A percentile compares a stretch with the other conserved stretches of the same genome.
These are phyloP conservation scores for Glomeris marginata DNA, from an alignment of 2,888 invertebrate species.

Conservation along the genomic window DNA sequence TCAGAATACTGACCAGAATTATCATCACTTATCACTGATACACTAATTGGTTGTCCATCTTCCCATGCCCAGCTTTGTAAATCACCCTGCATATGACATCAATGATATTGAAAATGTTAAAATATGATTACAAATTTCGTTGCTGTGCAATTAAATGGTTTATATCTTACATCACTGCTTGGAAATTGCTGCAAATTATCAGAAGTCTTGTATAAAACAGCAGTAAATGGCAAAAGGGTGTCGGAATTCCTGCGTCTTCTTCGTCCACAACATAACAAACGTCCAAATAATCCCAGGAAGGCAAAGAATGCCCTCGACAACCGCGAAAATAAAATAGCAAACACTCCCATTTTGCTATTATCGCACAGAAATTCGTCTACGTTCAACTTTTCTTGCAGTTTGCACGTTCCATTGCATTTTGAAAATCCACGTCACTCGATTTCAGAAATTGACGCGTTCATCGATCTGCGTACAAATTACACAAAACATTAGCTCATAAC, in stretches of 20 bases:
- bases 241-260: conserved; percentile 9
- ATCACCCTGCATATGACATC: conserved; percentile 1
- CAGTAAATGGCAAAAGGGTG: conserved; percentile 9
- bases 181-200: conserved; percentile 3
- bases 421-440: too few species aligned
- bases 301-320: conserved; percentile 3
- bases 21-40: conserved; percentile 4
- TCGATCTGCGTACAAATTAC: too few species aligned
- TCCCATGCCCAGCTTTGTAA: conserved; percentile 4
- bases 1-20: conserved; percentile 3
- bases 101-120: too few species aligned
- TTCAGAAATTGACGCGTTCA: too few species aligned
- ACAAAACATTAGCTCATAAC: too few species aligned
- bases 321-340: too few species aligned
- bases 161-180: conserved; percentile 3
- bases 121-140: neutral
- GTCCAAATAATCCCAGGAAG: conserved; percentile 1
- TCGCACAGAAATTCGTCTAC: too few species aligned
- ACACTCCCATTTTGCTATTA: too few species aligned
- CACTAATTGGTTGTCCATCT: neutral
- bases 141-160: too few species aligned
- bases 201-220: neutral
- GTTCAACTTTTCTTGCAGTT: too few species aligned
- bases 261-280: conserved; percentile 9
- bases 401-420: too few species aligned